phyloP scores from a whole-genome alignment of 2,888 invertebrate genomes.

The Epicampocera succincta region DNA sequence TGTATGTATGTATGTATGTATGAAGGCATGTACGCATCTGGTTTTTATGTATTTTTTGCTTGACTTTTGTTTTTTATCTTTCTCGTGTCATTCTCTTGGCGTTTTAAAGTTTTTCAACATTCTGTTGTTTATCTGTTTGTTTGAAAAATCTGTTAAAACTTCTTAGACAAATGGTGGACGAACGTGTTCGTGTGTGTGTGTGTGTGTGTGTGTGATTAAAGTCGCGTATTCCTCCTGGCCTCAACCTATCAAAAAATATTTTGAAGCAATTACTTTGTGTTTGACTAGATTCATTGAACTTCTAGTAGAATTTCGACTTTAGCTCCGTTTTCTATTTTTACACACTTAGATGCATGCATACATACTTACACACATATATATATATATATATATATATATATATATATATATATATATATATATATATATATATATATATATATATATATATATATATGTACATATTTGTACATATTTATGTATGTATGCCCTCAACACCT shows the following conservation, averaged over 20 bases:
- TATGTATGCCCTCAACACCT: neutral
- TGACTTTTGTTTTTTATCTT: neutral
- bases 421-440: neutral
- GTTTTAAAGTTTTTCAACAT: neutral
- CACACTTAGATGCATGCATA: neutral
- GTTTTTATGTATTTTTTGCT: constrained; percentile 1
- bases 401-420: neutral
- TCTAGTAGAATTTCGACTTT: constrained; percentile 49
- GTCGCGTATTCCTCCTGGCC: constrained; percentile 12
- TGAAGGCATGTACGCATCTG: neutral
- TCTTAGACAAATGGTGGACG: constrained; percentile 62
- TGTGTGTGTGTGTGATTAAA: neutral
- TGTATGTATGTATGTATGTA: neutral
- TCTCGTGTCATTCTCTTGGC: constrained; percentile 8
- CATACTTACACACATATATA: neutral
- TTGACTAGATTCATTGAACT: constrained; percentile 59
- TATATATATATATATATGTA: neutral
- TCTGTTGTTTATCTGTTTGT: neutral
- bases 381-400: neutral
- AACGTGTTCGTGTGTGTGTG: neutral
- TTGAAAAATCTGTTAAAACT: constrained; percentile 44
- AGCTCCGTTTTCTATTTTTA: neutral
- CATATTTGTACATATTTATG: neutral
- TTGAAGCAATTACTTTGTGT: constrained; percentile 47
- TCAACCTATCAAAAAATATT: constrained; percentile 44